Evolutionary conservation across 1,140 invertebrate species (phyloP), one percentile per base, ranked within the genome.

Genomic region (Papilio xuthus): DNA sequence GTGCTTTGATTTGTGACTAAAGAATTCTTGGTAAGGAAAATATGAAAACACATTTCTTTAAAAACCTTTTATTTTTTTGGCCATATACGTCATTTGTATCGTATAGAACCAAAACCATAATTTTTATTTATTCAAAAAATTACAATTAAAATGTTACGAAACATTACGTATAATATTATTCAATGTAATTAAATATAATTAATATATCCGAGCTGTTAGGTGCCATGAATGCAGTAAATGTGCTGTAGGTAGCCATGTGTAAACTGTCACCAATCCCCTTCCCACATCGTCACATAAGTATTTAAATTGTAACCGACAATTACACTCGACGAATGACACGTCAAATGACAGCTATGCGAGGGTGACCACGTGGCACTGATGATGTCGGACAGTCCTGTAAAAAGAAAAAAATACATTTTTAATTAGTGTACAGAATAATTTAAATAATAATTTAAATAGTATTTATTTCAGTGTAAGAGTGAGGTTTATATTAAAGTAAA

Each of bases 261-360:
- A 81, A 77, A 84, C 42, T 85, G 83, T 88, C 86, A 83, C 85
- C 85, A 85, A 82, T 84, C 75, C 42, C 26, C 75, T 79, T 47
- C 74, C 56, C 74, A 60, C 74, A 60, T 15, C 15, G 18, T 60
- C 74, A 76, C 53, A 76, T 76, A 60, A 15, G 42, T 18, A 53
- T 26, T 41, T 60, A 60, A 60, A 63, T 60, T 60, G 72, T n/a
- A 71, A 78, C 63, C 41, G 50, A 77, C 71, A 77, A 79, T 63
- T 78, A 77, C 71, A 60, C 26, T n/a, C 32, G 28, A 74, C 74
- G 80, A 81, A 80, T 81, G 81, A 80, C 78, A 83, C 41, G 26
- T 75, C n/a, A 37, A 63, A 53, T 73, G 37, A 76, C 74, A 60
- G 32, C 28, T 67, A 67, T 0, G 26, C 8, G 13, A 50, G 47